Evolutionary conservation across 2,888 invertebrate genomes (phyloP), one percentile per base, ranked within the genome.

Genomic region (Ephialtes manifestator): DNA sequence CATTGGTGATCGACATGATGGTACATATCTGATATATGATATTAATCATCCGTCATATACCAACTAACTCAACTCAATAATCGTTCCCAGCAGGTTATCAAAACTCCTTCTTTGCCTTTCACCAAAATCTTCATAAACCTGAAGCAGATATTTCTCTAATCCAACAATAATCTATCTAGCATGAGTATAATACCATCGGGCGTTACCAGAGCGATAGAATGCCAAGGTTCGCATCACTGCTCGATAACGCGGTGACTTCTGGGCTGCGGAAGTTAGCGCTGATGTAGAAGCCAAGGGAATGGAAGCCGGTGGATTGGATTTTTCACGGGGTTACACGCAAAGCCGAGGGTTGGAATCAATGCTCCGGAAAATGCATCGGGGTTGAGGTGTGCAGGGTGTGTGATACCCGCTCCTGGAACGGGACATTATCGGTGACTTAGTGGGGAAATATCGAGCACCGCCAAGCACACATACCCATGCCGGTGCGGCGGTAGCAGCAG

Each of bases 391-490:
- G 84, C 81, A 78, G 71, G 78, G 81, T 70, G 24, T 71, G 83
- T 58, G 86, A 86, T 84, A 83, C 85, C 81, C 77, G 86, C 51
- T 88, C 86, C 84, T 79, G 67, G 84, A 74, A 85, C 84, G 83
- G 79, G 84, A 84, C 87, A 83, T 87, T 89, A 88, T 88, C 81
- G 88, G 83, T 83, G 83, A 88, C 84, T 89, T 90, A 83, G 86
- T 70, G 83, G 79, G 89, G 88, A 86, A 89, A 89, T 86, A 82
- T 53, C 68, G 68, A 71, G 76, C 35, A 65, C 20, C 65, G 51
- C 43, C 46, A 74, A 70, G 63, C 53, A 39, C 71, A 77, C 76
- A 74, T 46, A 81, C 43, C 67, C 60, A n/a, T 53, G 65, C 55
- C 35, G 39, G 31, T 39, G 63, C 53, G 81, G 87, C 15, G 15